Percentiles rank a stretch among this genome's conserved stretches.
Conservation (phyloP, 2,113 vertebrate genomes). For the Cochlearius cochlearius region DNA sequence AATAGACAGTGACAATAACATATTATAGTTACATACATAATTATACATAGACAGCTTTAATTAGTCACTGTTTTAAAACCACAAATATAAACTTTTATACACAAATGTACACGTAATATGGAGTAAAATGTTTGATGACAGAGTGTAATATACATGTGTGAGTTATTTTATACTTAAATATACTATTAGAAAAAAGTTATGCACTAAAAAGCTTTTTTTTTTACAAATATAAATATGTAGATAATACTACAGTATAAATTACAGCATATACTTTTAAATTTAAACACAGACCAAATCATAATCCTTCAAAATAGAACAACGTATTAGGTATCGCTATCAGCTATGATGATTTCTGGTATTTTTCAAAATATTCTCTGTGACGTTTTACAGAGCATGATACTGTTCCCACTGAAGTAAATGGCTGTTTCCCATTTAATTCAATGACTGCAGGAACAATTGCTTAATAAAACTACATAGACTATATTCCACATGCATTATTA, state of each 20-base stretch:
- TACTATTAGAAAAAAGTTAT: neutral
- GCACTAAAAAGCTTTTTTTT: neutral
- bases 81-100: constrained; percentile 81
- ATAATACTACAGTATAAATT: constrained; percentile 27
- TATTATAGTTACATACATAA: constrained; percentile 81
- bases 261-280: constrained; percentile 51
- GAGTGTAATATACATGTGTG: constrained; percentile 26
- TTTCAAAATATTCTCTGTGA: neutral
- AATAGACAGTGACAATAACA: constrained; percentile 72
- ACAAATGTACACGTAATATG: constrained; percentile 85
- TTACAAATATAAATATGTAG: constrained; percentile 67
- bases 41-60: constrained; percentile 75
- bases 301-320: neutral
- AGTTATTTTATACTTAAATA: constrained; percentile 48
- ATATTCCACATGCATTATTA: constrained; percentile 36
- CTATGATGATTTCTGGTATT: neutral
- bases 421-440: neutral
- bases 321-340: neutral
- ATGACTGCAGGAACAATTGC: neutral
- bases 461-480: neutral
- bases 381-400: neutral
- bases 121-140: constrained; percentile 67
- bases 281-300: neutral
- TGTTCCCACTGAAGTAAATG: neutral
- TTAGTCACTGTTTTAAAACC: constrained; percentile 74